Percentiles rank a stretch among this genome's conserved stretches.
Evolutionary conservation across 2,888 invertebrate species (phyloP).

Genomic region (Priocnemis perturbator): DNA sequence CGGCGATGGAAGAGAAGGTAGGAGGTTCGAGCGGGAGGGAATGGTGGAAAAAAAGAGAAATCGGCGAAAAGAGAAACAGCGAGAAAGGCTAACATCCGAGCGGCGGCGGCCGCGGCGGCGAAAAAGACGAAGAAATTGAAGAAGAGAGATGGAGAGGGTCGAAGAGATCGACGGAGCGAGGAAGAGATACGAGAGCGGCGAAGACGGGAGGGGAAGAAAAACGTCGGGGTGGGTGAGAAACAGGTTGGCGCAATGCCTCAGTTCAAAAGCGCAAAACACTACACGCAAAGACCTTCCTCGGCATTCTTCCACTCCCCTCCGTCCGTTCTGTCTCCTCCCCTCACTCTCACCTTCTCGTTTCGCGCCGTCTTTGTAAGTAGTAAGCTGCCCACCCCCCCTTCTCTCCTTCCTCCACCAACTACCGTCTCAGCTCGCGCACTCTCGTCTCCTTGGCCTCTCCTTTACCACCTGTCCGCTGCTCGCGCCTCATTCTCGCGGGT

Average conservation of each 20-base stretch:
- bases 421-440: slow-evolving; percentile 37
- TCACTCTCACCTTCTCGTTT: slow-evolving; percentile 10
- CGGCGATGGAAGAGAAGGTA: too few species aligned
- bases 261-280: slow-evolving; percentile 50
- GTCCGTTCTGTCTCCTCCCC: slow-evolving; percentile 12
- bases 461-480: slow-evolving; percentile 48
- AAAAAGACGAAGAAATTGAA: slow-evolving; percentile 4
- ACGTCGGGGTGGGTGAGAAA: slow-evolving; percentile 38
- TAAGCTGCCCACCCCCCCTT: slow-evolving; percentile 16
- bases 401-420: slow-evolving; percentile 36
- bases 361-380: slow-evolving; percentile 28
- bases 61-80: neutral
- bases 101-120: too few species aligned
- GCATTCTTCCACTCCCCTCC: slow-evolving; percentile 29
- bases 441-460: slow-evolving; percentile 16
- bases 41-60: neutral
- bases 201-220: slow-evolving; percentile 13
- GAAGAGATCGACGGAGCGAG: slow-evolving; percentile 9
- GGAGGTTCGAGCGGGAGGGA: neutral
- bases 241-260: slow-evolving; percentile 47
- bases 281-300: slow-evolving; percentile 41
- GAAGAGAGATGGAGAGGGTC: neutral
- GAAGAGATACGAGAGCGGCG: neutral
- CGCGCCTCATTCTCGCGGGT: slow-evolving; percentile 53
- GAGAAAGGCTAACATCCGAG: neutral